Evolutionary conservation across 2,113 vertebrate species (phyloP), one percentile per base, ranked within the genome.

Genomic region (Dasyornis broadbenti): DNA sequence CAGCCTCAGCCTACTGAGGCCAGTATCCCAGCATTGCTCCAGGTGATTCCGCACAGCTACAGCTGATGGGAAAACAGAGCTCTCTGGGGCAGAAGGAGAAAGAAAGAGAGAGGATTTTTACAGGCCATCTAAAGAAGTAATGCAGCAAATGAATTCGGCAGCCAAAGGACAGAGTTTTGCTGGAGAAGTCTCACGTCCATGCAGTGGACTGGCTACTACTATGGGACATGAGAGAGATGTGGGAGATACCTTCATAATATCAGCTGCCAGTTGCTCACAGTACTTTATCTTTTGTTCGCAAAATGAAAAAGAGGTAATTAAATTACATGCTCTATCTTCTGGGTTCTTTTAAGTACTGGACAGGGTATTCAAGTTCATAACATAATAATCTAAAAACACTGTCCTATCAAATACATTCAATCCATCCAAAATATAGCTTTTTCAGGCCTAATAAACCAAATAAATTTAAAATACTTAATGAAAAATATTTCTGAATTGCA

Each of bases 301-400:
- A 94, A 90, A 92, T 69, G 40, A 90, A 81, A 86, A 47, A 70
- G 37, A 77, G 42, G 54, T 66, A 92, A 92, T 82, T 95, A 91
- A 91, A 89, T 84, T 56, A 84, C 52, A 61, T 50, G 50, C 19
- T 96, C 21, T 47, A 2, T 87, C 81, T 95, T 91, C 53, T 71
- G 82, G 31, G 30, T 78, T 88, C 70, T 89, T 95, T 47, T 59
- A 73, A 90, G 45, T 70, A 89, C 14, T 66, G 42, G 79, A 93
- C 33, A 77, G 47, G 13, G 8, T 90, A 73, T 86, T 90, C 61
- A 79, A 80, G 45, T 79, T 71, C 28, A 9, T 86, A 73, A 80
- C 0, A 2, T 37, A 68, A 1, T 23, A 87, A 91, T 22, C 90
- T 82, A 37, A 81, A 83, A 94, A 90, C 45, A 73, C 15, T 70